Evolutionary conservation across 2,797 vertebrate genomes (phyloP).

Genomic region (Gymnoscopelus braueri): DNA sequence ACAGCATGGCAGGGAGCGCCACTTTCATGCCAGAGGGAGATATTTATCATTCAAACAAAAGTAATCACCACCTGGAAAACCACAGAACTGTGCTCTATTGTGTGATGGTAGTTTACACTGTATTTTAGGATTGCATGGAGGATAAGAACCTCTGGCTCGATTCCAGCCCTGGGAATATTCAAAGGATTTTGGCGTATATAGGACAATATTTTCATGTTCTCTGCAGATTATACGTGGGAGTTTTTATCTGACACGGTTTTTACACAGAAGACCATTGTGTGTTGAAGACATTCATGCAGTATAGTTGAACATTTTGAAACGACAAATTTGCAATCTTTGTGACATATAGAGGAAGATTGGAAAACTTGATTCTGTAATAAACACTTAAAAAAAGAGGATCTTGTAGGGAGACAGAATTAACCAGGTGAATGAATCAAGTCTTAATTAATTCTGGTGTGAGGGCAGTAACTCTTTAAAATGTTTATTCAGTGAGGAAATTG

Average conservation of each 20-base stretch:
- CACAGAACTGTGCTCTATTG: conserved; percentile 33
- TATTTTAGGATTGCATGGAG: conserved; percentile 1
- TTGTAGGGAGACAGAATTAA: conserved; percentile 40
- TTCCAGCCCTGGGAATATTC: conserved; percentile 3
- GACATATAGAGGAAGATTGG: background rate
- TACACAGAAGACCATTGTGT: too few species aligned
- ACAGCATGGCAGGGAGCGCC: too few species aligned
- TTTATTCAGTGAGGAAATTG: conserved; percentile 15
- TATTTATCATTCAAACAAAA: conserved; percentile 35
- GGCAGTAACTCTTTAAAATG: conserved; percentile 47
- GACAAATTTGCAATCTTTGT: background rate
- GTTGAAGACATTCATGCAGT: background rate
- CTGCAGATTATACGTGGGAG: too few species aligned
- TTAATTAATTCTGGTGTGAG: background rate
- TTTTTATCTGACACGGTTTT: too few species aligned
- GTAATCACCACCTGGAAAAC: conserved; percentile 44
- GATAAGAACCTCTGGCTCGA: conserved; percentile 33
- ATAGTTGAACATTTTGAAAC: background rate
- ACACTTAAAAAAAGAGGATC: background rate
- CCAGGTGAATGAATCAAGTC: background rate
- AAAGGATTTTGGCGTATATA: background rate
- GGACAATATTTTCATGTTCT: too few species aligned
- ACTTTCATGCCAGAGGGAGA: background rate
- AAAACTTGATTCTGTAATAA: background rate
- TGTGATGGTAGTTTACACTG: conserved; percentile 31